Evolutionary conservation across 2,797 vertebrate genomes (phyloP).

Genomic region (Poecilia picta): DNA sequence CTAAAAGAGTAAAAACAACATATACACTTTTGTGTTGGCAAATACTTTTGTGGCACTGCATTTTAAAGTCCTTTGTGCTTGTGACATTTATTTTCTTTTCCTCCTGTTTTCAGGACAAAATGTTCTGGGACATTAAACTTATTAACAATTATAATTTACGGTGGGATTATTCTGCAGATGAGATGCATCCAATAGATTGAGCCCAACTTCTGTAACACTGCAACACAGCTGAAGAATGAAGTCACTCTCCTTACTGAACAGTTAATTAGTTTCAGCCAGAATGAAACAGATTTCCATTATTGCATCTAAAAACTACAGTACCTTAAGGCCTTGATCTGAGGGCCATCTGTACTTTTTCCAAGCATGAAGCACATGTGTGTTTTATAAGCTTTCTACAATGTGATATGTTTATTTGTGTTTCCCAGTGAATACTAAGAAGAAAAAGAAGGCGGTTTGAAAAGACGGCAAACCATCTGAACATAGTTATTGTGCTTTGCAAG

Average conservation of each 20-base stretch:
- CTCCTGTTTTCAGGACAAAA: slow-evolving; percentile 17
- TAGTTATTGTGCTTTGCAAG: slow-evolving; percentile 32
- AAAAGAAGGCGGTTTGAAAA: slow-evolving; percentile 40
- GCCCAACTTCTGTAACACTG: slow-evolving; percentile 39
- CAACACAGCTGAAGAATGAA: slow-evolving; percentile 36
- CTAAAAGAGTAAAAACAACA: background rate
- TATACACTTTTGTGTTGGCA: background rate
- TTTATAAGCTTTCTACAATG: slow-evolving; percentile 59
- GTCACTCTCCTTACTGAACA: slow-evolving; percentile 39
- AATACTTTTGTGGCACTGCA: background rate
- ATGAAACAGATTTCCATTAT: slow-evolving; percentile 48
- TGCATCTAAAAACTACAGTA: slow-evolving; percentile 38
- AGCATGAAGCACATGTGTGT: slow-evolving; percentile 55
- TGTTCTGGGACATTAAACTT: slow-evolving; percentile 27
- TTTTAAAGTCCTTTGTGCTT: slow-evolving; percentile 7
- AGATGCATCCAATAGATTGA: slow-evolving; percentile 37
- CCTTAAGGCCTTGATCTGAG: slow-evolving; percentile 66
- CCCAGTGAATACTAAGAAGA: slow-evolving; percentile 41
- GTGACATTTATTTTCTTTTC: slow-evolving; percentile 28
- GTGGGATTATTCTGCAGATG: slow-evolving; percentile 36
- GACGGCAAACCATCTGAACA: slow-evolving; percentile 54
- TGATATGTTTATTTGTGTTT: slow-evolving; percentile 67
- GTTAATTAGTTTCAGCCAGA: slow-evolving; percentile 55
- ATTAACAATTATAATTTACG: slow-evolving; percentile 48
- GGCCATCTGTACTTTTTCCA: slow-evolving; percentile 68